These are phyloP conservation scores for Conistra vaccinii DNA, from an alignment of 2,888 invertebrate genomes.

Conservation along the genomic window DNA sequence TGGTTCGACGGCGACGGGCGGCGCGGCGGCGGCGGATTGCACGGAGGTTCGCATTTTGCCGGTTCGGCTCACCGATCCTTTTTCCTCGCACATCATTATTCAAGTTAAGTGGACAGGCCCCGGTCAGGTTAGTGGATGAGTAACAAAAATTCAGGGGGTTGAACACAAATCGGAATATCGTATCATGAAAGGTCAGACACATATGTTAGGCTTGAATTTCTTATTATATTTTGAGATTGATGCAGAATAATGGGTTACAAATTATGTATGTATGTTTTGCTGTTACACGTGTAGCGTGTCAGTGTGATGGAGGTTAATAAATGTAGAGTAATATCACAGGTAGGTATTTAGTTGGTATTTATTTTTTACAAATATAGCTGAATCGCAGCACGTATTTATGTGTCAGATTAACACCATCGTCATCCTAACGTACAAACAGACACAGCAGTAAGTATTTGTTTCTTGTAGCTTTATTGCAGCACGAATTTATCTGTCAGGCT, in stretches of 20 bases:
- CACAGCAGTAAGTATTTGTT: too few relatives aligned
- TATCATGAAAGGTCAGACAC: slow-evolving; percentile 71
- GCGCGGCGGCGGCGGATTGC: slow-evolving; percentile 66
- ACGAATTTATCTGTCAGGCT: not conserved
- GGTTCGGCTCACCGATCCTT: slow-evolving; percentile 81
- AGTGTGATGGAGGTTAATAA: slow-evolving; percentile 20
- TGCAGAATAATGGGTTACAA: slow-evolving; percentile 62
- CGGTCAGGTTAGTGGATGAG: slow-evolving; percentile 84
- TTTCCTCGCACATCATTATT: slow-evolving; percentile 87
- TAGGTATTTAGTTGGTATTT: slow-evolving; percentile 2
- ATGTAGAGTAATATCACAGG: slow-evolving; percentile 6
- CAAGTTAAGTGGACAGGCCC: slow-evolving; percentile 87
- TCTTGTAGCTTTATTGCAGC: not conserved
- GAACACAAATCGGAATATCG: slow-evolving; percentile 72
- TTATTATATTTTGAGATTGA: slow-evolving; percentile 67
- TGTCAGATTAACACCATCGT: not conserved
- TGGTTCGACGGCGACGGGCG: slow-evolving; percentile 54
- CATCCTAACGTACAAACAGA: slow-evolving; percentile 4
- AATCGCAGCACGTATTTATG: too few relatives aligned
- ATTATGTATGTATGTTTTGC: slow-evolving; percentile 40
- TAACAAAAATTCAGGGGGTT: slow-evolving; percentile 82
- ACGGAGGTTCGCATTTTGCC: slow-evolving; percentile 76
- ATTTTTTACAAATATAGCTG: not conserved
- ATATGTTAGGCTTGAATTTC: slow-evolving; percentile 65
- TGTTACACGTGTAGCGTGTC: slow-evolving; percentile 23